These are phyloP conservation scores for Aphis craccivora DNA, from an alignment of 1,140 invertebrate species.

Conservation along the genomic window DNA sequence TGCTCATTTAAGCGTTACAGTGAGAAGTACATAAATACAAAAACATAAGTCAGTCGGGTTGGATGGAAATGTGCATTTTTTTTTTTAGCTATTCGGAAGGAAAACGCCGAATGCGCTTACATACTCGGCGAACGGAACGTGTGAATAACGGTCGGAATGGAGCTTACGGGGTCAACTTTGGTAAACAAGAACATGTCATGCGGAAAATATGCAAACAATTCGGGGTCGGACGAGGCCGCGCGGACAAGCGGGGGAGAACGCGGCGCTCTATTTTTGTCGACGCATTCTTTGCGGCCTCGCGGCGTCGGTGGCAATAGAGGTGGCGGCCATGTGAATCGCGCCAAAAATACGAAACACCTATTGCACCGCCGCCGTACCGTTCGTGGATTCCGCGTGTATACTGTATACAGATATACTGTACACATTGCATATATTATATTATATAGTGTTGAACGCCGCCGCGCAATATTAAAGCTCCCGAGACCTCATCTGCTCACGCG, in stretches of 20 bases:
- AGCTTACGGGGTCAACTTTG: conserved; percentile 25
- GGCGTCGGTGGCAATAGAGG: not conserved
- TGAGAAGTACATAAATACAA: not conserved
- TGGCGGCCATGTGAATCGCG: not conserved
- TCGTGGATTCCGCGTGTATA: not conserved
- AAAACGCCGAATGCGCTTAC: not conserved
- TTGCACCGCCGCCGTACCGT: not conserved
- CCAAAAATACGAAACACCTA: conserved; percentile 39
- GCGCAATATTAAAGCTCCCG: conserved; percentile 4
- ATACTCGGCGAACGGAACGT: not conserved
- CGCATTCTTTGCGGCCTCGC: conserved; percentile 21
- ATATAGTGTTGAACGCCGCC: not conserved
- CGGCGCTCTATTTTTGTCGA: conserved; percentile 38
- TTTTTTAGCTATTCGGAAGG: not conserved
- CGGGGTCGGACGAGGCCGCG: conserved; percentile 33
- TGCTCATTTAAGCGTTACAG: too few relatives aligned
- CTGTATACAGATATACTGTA: not conserved
- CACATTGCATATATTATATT: not conserved
- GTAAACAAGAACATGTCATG: conserved; percentile 51
- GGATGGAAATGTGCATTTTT: not conserved
- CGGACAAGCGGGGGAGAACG: not conserved
- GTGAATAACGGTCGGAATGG: not conserved
- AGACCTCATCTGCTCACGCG: not conserved
- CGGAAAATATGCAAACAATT: conserved; percentile 51
- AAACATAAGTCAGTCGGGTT: not conserved